Percentiles rank a stretch among this genome's conserved stretches.
These are phyloP conservation scores for Mustelus asterias DNA, from an alignment of 2,113 vertebrate species.

Conservation along the genomic window DNA sequence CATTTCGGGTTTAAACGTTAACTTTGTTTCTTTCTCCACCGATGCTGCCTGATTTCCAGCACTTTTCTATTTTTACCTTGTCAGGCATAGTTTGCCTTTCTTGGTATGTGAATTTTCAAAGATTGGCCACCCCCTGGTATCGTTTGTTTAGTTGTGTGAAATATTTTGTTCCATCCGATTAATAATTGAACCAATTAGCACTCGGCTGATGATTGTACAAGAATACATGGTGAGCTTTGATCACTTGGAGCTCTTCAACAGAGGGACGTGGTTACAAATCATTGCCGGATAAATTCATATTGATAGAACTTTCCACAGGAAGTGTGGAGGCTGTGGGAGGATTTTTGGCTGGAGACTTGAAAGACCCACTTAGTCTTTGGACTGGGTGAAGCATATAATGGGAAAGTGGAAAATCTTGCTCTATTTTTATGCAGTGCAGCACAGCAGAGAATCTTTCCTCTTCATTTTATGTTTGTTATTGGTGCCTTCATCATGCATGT, in stretches of 20 bases:
- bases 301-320: not conserved
- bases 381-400: not conserved
- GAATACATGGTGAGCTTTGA: not conserved
- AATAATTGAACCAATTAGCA: not conserved
- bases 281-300: not conserved
- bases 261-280: not conserved
- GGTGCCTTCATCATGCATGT: too few species aligned
- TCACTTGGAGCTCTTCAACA: not conserved
- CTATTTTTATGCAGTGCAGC: not conserved
- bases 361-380: not conserved
- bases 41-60: too few species aligned
- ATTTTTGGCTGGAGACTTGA: not conserved
- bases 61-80: too few species aligned
- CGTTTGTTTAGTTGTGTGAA: not conserved
- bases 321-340: not conserved
- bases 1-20: too few species aligned
- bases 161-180: not conserved
- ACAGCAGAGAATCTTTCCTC: not conserved
- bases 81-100: not conserved
- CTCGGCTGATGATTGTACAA: not conserved
- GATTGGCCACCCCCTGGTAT: not conserved
- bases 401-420: not conserved
- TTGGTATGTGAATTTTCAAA: not conserved
- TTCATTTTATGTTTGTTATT: not conserved
- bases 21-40: too few species aligned